Evolutionary conservation across 2,113 vertebrate genomes (phyloP), one percentile per base, ranked within the genome.

Genomic region (Poecilia latipinna): DNA sequence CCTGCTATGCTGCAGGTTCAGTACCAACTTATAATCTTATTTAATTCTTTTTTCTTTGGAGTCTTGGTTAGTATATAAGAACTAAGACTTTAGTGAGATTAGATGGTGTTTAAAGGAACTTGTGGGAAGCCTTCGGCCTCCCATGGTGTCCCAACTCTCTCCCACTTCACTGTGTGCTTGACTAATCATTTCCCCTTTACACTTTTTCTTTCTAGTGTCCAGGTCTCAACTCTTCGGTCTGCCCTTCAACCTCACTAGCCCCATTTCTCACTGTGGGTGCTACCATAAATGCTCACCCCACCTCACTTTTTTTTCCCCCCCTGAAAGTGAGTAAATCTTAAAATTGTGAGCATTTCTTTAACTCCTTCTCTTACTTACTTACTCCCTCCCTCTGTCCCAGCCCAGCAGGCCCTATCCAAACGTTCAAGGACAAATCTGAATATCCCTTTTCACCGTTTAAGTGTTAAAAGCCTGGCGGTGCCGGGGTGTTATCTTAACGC

Each of bases 401-500:
- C 89, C 77, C 90, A 91, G 87, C 87, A 91, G 89, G 91, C 87
- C 89, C 89, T 75, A 88, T 92, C 77, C 86, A 94, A 89, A 93
- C 88, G 81, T 90, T 94, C 93, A 95, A 95, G 94, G 94, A 94
- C 94, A 92, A 95, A 94, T 95, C 93, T 93, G 93, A 95, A 95
- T 95, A 94, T 95, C 90, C 89, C 88, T 95, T 94, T 94, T 92
- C 93, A 92, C 92, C 93, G 86, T 94, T 94, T 92, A 94, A 94
- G 93, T 93, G 94, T 94, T 95, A 95, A 95, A 95, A 95, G 94
- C 94, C 94, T 94, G 92, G 88, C 82, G 90, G 91, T 93, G 86
- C 87, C 19, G 85, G 90, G 90, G 94, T 93, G 93, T 93, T 91
- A 90, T 92, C 91, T 92, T 92, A 90, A 92, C 86, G 90, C 92